Evolutionary conservation across 2,113 vertebrate species (phyloP).

Genomic region (Upupa epops): DNA sequence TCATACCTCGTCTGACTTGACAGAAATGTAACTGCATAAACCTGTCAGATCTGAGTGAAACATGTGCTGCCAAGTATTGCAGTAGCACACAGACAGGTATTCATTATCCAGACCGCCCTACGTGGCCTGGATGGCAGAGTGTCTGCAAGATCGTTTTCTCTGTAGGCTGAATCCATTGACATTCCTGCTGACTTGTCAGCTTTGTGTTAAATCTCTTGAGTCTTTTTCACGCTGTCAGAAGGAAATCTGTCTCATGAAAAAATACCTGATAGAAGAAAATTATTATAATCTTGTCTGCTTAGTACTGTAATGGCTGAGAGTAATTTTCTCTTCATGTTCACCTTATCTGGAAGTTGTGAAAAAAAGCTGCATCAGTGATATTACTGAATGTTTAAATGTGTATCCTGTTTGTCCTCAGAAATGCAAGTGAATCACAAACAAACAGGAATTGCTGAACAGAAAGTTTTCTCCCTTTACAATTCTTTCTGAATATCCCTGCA

Average conservation of each 20-base stretch:
- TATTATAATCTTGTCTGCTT: not conserved
- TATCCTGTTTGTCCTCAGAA: not conserved
- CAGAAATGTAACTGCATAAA: constrained; percentile 5
- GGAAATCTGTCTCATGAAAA: not conserved
- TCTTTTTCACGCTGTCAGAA: not conserved
- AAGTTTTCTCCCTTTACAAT: not conserved
- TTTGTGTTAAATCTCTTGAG: not conserved
- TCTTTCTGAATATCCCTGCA: not conserved
- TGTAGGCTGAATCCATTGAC: not conserved
- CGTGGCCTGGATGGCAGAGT: not conserved
- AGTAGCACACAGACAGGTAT: not conserved
- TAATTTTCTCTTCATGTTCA: not conserved
- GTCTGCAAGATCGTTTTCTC: not conserved
- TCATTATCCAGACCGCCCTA: not conserved
- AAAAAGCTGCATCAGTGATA: not conserved
- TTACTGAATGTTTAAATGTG: not conserved
- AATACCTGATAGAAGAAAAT: not conserved
- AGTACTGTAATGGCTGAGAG: not conserved
- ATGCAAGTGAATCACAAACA: not conserved
- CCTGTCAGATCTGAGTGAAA: not conserved
- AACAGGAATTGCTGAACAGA: not conserved
- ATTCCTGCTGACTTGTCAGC: not conserved
- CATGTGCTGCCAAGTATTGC: not conserved
- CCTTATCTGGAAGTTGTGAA: not conserved
- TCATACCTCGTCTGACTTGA: constrained; percentile 13